phyloP scores from a whole-genome alignment of 2,797 vertebrate genomes.

The Malacoraja senta region DNA sequence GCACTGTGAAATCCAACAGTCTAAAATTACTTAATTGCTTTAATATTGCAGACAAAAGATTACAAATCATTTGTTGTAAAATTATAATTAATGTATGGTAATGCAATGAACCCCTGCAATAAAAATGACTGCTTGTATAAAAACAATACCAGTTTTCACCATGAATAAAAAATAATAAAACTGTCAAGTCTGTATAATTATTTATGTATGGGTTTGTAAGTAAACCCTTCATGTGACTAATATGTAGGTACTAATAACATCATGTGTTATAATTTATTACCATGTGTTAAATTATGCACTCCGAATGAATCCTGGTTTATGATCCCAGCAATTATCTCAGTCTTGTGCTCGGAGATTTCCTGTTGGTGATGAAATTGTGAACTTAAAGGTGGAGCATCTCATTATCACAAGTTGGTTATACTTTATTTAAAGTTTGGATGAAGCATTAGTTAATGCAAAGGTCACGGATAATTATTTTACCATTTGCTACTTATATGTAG shows the following conservation, averaged over 20 bases:
- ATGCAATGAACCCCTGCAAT: not conserved
- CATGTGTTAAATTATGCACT: not conserved
- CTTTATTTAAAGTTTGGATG: not conserved
- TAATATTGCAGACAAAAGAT: not conserved
- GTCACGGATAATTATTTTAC: not conserved
- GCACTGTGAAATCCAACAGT: not conserved
- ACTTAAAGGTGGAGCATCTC: not conserved
- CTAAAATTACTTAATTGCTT: not conserved
- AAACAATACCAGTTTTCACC: not conserved
- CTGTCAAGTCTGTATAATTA: not conserved
- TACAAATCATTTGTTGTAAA: not conserved
- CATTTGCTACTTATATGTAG: not conserved
- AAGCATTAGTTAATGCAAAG: not conserved
- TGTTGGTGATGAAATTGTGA: not conserved
- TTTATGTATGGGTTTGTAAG: not conserved
- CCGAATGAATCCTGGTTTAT: not conserved
- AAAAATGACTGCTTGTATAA: not conserved
- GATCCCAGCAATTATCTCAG: not conserved
- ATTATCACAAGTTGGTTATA: not conserved
- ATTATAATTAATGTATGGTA: not conserved
- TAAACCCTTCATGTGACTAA: not conserved
- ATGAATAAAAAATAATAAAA: slow-evolving; percentile 17
- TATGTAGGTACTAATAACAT: not conserved
- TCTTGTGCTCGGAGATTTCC: not conserved
- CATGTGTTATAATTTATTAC: not conserved